phyloP scores from a whole-genome alignment of 2,113 vertebrate species.

The Hippocampus barbouri region DNA sequence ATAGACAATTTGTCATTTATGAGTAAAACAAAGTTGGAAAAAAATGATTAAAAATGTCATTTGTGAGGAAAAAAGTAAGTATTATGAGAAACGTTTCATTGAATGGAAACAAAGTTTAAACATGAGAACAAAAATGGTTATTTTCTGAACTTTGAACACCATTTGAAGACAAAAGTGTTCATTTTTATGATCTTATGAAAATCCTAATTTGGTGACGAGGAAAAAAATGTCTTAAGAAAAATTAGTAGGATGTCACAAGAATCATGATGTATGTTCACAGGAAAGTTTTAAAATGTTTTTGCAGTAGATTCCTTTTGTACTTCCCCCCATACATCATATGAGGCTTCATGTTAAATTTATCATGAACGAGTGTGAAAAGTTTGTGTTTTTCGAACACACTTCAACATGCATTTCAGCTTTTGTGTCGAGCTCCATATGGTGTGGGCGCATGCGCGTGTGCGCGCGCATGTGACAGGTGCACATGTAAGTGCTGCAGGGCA shows the following conservation, averaged over 20 bases:
- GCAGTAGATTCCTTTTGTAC: background rate
- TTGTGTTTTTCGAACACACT: background rate
- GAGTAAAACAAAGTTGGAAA: background rate
- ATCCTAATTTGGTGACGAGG: too few species aligned
- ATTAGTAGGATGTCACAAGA: too few species aligned
- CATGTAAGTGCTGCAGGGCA: background rate
- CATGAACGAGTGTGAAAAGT: background rate
- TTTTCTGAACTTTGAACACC: too few species aligned
- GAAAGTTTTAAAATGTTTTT: too few species aligned
- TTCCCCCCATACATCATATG: background rate
- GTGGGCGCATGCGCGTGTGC: background rate
- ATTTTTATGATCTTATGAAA: too few species aligned
- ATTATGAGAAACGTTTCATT: too few species aligned
- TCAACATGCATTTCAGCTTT: background rate
- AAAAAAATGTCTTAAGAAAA: too few species aligned
- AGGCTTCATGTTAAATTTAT: background rate
- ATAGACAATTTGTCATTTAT: background rate
- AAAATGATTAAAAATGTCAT: background rate
- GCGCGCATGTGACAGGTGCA: background rate
- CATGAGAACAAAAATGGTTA: too few species aligned
- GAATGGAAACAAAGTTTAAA: too few species aligned
- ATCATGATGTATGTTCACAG: too few species aligned
- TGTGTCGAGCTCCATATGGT: background rate
- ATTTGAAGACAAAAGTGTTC: too few species aligned
- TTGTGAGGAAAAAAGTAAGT: background rate